Conservation (phyloP, 2,113 vertebrate species). For the Aplodontia rufa region DNA sequence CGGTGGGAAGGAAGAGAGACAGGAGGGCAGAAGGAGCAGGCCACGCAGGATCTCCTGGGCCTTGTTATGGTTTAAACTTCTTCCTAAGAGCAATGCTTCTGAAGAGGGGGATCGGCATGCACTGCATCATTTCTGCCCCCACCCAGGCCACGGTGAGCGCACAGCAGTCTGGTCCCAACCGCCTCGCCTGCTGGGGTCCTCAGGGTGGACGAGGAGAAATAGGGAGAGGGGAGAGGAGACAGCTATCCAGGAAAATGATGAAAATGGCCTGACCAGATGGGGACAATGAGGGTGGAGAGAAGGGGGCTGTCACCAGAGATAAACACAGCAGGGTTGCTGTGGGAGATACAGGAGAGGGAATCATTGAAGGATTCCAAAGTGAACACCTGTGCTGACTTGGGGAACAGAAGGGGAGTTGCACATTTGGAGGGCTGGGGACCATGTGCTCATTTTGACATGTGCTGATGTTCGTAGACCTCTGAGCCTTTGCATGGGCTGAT, state of each 20-base stretch:
- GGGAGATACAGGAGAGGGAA: rapidly evolving
- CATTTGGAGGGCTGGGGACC: neutral
- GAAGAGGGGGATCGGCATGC: neutral
- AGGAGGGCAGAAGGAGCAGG: neutral
- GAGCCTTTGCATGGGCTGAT: neutral
- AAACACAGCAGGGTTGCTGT: rapidly evolving
- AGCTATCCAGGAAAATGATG: neutral
- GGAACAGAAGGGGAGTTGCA: neutral
- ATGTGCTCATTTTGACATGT: neutral
- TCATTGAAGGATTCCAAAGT: neutral
- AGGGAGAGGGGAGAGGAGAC: neutral
- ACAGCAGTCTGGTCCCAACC: neutral
- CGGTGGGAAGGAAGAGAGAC: neutral
- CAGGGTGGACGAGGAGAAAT: neutral
- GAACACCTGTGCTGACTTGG: neutral
- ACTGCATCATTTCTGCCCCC: neutral
- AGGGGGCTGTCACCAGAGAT: neutral
- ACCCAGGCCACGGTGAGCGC: neutral
- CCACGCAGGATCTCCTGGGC: rapidly evolving
- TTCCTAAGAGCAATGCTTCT: neutral
- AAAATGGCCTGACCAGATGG: rapidly evolving
- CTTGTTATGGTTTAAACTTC: neutral
- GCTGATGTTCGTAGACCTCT: neutral
- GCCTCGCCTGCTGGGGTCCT: neutral
- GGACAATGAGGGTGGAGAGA: neutral